Evolutionary conservation across 2,888 invertebrate species (phyloP), one percentile per base, ranked within the genome.

Genomic region (Oscheius sp.): DNA sequence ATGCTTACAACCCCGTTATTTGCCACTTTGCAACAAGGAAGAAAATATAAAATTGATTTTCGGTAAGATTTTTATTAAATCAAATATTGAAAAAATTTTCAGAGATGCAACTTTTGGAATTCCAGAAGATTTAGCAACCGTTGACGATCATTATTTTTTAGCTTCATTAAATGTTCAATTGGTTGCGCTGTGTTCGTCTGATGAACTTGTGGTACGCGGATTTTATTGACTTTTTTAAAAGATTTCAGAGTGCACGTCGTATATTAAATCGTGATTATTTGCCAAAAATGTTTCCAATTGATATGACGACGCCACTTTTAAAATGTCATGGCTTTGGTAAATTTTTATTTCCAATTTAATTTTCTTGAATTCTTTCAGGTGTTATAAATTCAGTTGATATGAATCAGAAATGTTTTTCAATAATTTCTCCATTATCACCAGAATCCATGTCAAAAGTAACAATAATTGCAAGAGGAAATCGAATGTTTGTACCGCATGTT

Each of bases 131-230:
- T 23, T 49, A 1, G 21, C 71, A 16, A 18, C 53, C 13, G 23
- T 61, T 7, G 49, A 61, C 12, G 71, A 71, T n/a, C 18, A n/a
- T 13, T 59, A 27, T 35, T 71, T 71, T 27, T 35, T 71, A 27
- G 63, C 49, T 13, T 27, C 71, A 3, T 16, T 71, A 1, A 71
- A 71, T 59, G 27, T 41, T 12, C 71, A 71, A 49, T 13, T 71
- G 12, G 52, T 71, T 7, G 71, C 71, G 1, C 46, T 71, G 45
- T 71, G 71, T 25, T 66, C 66, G 16, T 23, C 49, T 16, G 27
- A 46, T n/a, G 66, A 66, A 29, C 27, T 27, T 3, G 18, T 63
- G 13, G 63, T 63, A 27, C 12, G 12, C 27, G 7, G 23, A 35
- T 9, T 27, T 58, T 3, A 16, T 58, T 27, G 0, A 0, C 27